These are phyloP conservation scores for Drosophila sordidula DNA, from an alignment of 2,888 invertebrate genomes.

Conservation along the genomic window DNA sequence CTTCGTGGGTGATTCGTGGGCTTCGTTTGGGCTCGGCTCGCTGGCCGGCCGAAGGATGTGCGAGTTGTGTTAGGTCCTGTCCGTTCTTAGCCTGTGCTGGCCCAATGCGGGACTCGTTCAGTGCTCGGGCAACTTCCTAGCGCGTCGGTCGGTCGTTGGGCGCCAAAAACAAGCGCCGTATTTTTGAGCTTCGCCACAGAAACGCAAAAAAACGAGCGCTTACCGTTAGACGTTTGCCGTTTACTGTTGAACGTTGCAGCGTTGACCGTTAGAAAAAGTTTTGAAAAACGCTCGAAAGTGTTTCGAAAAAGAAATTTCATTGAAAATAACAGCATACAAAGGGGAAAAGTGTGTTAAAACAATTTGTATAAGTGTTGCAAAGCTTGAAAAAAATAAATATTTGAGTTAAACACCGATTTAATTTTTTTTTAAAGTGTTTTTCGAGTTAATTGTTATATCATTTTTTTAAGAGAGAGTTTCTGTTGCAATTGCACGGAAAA, in stretches of 20 bases:
- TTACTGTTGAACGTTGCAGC: constrained; percentile 16
- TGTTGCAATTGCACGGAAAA: constrained; percentile 4
- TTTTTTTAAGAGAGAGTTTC: constrained; percentile 13
- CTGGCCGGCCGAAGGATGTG: constrained; percentile 40
- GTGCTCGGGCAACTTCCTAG: constrained; percentile 85
- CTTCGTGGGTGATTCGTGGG: constrained; percentile 6
- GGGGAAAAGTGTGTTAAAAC: constrained; percentile 18
- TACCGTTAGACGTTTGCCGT: constrained; percentile 31
- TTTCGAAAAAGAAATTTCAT: neutral
- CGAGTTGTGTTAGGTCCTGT: constrained; percentile 51
- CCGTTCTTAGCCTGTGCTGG: constrained; percentile 45
- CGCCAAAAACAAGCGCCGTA: constrained; percentile 10
- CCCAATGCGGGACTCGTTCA: constrained; percentile 77
- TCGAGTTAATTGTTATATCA: constrained; percentile 1
- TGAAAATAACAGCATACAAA: neutral
- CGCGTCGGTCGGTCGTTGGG: constrained; percentile 81
- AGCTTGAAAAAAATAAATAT: constrained; percentile 12
- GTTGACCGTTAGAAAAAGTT: constrained; percentile 34
- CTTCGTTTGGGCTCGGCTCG: constrained; percentile 13
- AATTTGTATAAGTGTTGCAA: constrained; percentile 26
- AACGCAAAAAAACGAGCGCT: constrained; percentile 28
- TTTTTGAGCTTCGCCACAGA: constrained; percentile 4
- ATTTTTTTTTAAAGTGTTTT: constrained; percentile 42
- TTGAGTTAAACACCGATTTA: constrained; percentile 1
- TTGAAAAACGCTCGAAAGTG: constrained; percentile 28